Conservation (phyloP, 2,113 vertebrate genomes). For the Oenanthe melanoleuca region DNA sequence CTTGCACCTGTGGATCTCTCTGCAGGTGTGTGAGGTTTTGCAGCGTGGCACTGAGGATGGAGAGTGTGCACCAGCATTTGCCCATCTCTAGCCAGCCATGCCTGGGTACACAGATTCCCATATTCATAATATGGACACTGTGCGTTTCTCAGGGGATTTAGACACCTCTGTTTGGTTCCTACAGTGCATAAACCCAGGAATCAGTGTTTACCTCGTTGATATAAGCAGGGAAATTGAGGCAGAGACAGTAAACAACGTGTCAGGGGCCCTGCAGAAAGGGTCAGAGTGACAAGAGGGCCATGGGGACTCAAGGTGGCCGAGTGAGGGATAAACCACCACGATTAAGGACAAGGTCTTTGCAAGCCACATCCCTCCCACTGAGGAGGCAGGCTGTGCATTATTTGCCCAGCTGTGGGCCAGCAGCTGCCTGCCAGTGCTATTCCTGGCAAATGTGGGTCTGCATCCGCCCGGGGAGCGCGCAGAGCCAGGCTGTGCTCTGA, state of each 20-base stretch:
- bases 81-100: neutral
- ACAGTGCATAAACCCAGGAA: neutral
- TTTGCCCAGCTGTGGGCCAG: neutral
- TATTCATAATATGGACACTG: neutral
- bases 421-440: slow-evolving; percentile 14
- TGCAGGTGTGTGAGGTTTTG: neutral
- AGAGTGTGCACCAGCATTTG: neutral
- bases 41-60: neutral
- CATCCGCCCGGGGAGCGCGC: neutral
- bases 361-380: neutral
- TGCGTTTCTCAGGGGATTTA: neutral
- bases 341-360: neutral
- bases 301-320: neutral
- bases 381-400: neutral
- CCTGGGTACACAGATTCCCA: neutral
- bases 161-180: neutral
- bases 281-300: neutral
- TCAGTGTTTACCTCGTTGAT: neutral
- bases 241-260: neutral
- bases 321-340: neutral
- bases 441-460: slow-evolving; percentile 45
- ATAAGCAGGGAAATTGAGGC: neutral
- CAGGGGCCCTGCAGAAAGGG: neutral
- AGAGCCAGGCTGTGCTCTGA: slow-evolving; percentile 3
- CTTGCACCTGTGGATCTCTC: neutral